These are phyloP conservation scores for Pelodiscus sinensis DNA, from an alignment of 2,113 vertebrate genomes.

Conservation along the genomic window DNA sequence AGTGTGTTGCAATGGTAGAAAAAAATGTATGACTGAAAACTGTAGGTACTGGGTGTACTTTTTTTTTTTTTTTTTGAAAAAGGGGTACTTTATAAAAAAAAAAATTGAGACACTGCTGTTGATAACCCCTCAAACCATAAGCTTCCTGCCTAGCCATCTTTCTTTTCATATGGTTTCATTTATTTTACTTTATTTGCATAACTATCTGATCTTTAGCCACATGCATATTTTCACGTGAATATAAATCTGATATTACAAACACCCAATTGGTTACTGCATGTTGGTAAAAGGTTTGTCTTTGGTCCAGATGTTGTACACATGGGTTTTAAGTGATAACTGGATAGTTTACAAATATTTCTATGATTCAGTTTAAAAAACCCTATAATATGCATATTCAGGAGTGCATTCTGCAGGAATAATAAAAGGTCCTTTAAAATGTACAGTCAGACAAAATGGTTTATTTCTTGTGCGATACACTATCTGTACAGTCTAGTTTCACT, in stretches of 20 bases:
- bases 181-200: neutral
- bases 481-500: neutral
- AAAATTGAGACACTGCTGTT: neutral
- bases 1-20: too few species aligned
- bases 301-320: neutral
- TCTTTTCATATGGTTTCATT: neutral
- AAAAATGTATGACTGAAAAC: too few species aligned
- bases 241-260: neutral
- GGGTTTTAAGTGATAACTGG: slow-evolving; percentile 6
- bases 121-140: neutral
- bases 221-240: neutral
- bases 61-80: too few species aligned
- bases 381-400: too few species aligned
- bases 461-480: too few species aligned
- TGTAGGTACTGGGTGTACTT: too few species aligned
- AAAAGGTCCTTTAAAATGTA: too few species aligned
- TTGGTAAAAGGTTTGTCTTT: neutral
- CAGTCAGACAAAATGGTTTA: too few species aligned
- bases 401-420: too few species aligned
- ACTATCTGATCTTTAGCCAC: neutral
- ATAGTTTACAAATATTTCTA: neutral
- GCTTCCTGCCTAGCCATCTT: neutral
- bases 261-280: neutral
- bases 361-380: too few species aligned
- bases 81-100: too few species aligned